A percentile compares a stretch with the other conserved stretches of the same genome.
Evolutionary conservation across 2,797 vertebrate genomes (phyloP).

Genomic region (Clarias fuscus): DNA sequence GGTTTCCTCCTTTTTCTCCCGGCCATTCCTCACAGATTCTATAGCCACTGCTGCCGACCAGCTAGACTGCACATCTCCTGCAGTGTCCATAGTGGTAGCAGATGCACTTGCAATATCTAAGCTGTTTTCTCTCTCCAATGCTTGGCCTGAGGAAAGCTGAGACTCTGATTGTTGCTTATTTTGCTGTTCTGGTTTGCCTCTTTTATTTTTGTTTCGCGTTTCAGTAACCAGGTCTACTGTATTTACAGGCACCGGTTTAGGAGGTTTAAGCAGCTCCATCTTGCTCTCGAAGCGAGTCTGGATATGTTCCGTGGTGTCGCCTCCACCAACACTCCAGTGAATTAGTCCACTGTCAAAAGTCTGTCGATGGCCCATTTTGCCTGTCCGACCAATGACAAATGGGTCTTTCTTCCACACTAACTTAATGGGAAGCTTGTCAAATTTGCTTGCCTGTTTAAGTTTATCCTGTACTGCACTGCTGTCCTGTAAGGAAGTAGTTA

Average conservation of each 20-base stretch:
- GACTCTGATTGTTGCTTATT: conserved; percentile 7
- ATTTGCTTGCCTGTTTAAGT: conserved; percentile 89
- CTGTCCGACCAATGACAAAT: conserved; percentile 84
- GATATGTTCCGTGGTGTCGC: conserved; percentile 97
- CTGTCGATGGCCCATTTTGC: conserved; percentile 88
- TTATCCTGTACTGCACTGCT: conserved; percentile 78
- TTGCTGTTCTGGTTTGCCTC: conserved; percentile 44
- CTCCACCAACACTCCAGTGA: conserved; percentile 97
- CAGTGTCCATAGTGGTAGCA: conserved; percentile 81
- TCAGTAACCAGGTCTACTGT: conserved; percentile 44
- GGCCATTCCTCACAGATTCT: conserved; percentile 78
- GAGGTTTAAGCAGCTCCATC: conserved; percentile 75
- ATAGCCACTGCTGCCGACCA: conserved; percentile 85
- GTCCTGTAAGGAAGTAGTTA: conserved; percentile 72
- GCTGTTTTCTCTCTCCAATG: conserved; percentile 46
- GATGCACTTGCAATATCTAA: conserved; percentile 28
- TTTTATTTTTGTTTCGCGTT: conserved; percentile 57
- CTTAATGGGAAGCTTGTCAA: conserved; percentile 95
- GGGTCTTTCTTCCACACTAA: conserved; percentile 91
- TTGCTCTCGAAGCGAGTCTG: conserved; percentile 97
- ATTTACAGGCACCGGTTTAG: conserved; percentile 70
- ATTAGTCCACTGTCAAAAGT: conserved; percentile 93
- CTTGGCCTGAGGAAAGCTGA: conserved; percentile 56
- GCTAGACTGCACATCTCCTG: conserved; percentile 87
- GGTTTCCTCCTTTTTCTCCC: no score